A percentile compares a stretch with the other conserved stretches of the same genome.
Conservation (phyloP, 2,888 invertebrate genomes). For the Coenonympha arcania region DNA sequence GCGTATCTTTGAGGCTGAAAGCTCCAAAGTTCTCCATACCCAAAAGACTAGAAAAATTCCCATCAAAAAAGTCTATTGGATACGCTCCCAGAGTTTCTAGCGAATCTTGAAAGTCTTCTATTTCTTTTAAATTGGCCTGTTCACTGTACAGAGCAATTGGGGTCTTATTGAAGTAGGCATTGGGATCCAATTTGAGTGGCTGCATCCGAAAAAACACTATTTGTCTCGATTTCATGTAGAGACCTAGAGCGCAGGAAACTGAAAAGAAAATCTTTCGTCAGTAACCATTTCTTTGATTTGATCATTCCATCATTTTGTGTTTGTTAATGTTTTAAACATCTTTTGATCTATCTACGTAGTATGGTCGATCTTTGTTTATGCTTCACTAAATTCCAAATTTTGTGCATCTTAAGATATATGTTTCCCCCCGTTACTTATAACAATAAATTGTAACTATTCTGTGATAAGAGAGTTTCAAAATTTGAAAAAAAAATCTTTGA, state of each 20-base stretch:
- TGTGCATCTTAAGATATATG: no score
- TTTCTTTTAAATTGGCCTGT: constrained; percentile 51
- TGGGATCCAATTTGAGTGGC: constrained; percentile 76
- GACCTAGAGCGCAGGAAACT: constrained; percentile 79
- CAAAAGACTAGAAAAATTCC: constrained; percentile 77
- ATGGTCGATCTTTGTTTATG: no score
- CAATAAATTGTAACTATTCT: no score
- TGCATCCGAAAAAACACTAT: constrained; percentile 77
- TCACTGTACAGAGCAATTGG: constrained; percentile 77
- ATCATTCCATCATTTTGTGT: no score
- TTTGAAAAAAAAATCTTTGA: no score
- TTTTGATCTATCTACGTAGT: no score
- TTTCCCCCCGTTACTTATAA: no score
- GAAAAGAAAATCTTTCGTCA: constrained; percentile 30
- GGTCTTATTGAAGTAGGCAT: constrained; percentile 75
- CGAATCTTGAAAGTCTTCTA: constrained; percentile 52
- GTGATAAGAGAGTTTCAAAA: no score
- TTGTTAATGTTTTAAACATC: no score
- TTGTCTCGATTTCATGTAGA: constrained; percentile 77
- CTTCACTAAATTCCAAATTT: no score
- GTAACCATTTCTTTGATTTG: no score
- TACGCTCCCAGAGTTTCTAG: constrained; percentile 54
- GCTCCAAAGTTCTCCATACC: constrained; percentile 79
- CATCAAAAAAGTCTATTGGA: constrained; percentile 74
- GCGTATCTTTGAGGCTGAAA: constrained; percentile 74